Base-by-base conservation (phyloP, 2,888 invertebrate species). In the Drosophila paracracens region DNA sequence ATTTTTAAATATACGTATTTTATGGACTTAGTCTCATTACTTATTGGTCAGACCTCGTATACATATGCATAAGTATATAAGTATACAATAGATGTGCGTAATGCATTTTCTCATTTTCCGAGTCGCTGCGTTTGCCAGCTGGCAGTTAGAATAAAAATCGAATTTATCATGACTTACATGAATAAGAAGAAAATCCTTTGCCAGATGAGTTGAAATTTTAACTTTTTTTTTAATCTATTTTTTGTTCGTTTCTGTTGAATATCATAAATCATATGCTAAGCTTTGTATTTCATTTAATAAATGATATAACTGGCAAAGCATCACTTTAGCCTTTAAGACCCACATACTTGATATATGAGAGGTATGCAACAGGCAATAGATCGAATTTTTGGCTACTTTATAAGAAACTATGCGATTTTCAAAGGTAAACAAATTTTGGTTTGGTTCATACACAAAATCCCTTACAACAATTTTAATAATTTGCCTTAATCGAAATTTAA, bases 231-330 rank as follows among this genome's bases (percentile, higher is more conserved):
- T 10, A 18, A 51, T 21, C 35, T 31, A 33, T 40, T 52, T 53
- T 40, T 29, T 46, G 36, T 25, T 48, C 51, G 10, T 36, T 40
- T 33, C 27, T 31, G 29, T 36, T 48, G n/a, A 8, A 36, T 52
- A 38, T 43, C 63, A 76, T 76, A 64, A 76, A 68, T 76, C 69
- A 79, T 38, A 31, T 36, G 25, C 29, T 40, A 57, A 54, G 69
- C 80, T 40, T 27, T 4, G 25, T 29, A 68, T 57, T 56, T 29
- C 27, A 46, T 48, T 53, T 53, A 40, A 40, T 52, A 53, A 73
- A 63, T 54, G 25, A 43, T 56, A 36, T 2, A 33, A 35, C 8
- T n/a, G n/a, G n/a, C n/a, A 38, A 16, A 7, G 13, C n/a, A 27
- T 8, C 33, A 46, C 46, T 46, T 4, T 18, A 4, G 35, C 6